Evolutionary conservation across 2,797 vertebrate species (phyloP), one percentile per base, ranked within the genome.

Genomic region (Dicrostonyx torquatus): DNA sequence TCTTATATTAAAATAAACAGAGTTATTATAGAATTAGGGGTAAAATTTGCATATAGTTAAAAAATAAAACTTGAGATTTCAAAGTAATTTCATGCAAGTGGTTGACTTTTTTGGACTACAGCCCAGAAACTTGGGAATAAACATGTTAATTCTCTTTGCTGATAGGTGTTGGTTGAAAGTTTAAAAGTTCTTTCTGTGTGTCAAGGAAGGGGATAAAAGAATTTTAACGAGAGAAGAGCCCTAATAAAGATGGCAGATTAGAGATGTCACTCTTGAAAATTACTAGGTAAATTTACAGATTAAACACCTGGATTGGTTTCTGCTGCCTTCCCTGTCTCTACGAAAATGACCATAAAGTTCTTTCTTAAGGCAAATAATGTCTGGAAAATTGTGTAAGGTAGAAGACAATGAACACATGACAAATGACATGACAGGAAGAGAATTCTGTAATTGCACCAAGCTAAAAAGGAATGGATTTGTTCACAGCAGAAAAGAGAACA

Each of bases 1-100:
- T 93, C 72, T 94, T 89, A 72, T 93, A 94, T 97, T 94, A 97
- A 97, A 96, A 95, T 77, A 93, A 96, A 94, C 66, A 97, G 75
- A 60, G 50, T 70, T 94, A 72, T 91, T 95, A 87, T 86, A 87
- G 89, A 96, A 96, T 62, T 62, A 93, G 91, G 89, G 84, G 31
- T 73, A 94, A 91, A 89, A 72, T 96, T 86, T 94, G 73, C 93
- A 94, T 97, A 37, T 53, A 94, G 92, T 95, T 70, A 89, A 95
- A 95, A 97, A 96, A 90, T 85, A 80, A 95, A 96, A 86, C 43
- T 86, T 97, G 34, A 96, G 80, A 93, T 85, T 94, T 92, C 76
- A 96, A 93, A 93, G 91, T 93, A 97, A 96, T 96, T 94, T 68
- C 62, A 84, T 37, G 50, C 26, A 62, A 94, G 62, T 94, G 55